Conservation (phyloP, 2,888 invertebrate species). For the Tipula lateralis region DNA sequence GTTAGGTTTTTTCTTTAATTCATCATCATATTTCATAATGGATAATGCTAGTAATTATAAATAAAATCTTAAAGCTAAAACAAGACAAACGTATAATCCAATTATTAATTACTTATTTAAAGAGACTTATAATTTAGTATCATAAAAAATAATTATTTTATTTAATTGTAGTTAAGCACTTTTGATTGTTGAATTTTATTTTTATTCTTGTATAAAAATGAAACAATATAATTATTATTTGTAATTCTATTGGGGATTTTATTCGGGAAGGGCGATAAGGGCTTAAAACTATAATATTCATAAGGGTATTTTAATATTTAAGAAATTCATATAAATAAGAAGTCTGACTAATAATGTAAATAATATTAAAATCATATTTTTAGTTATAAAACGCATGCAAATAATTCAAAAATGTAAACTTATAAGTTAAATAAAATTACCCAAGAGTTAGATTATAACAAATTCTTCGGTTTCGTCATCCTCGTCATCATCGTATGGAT, state of each 20-base stretch:
- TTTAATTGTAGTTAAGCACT: slow-evolving; percentile 19
- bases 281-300: not conserved
- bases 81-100: not conserved
- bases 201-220: not conserved
- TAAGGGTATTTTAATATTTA: not conserved
- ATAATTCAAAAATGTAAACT: not conserved
- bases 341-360: not conserved
- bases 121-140: not conserved
- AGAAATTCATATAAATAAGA: not conserved
- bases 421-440: not conserved
- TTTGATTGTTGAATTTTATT: not conserved
- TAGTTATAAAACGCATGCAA: not conserved
- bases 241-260: not conserved
- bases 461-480: slow-evolving; percentile 69
- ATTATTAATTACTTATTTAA: not conserved
- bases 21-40: not conserved
- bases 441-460: slow-evolving; percentile 56
- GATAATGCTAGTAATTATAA: not conserved
- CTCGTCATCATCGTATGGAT: slow-evolving; percentile 56
- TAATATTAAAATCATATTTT: not conserved
- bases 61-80: not conserved
- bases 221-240: not conserved
- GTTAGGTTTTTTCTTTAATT: not conserved
- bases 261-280: not conserved
- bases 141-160: slow-evolving; percentile 19